Conservation (phyloP, 1,140 invertebrate genomes). For the Hydropsyche tenuis region DNA sequence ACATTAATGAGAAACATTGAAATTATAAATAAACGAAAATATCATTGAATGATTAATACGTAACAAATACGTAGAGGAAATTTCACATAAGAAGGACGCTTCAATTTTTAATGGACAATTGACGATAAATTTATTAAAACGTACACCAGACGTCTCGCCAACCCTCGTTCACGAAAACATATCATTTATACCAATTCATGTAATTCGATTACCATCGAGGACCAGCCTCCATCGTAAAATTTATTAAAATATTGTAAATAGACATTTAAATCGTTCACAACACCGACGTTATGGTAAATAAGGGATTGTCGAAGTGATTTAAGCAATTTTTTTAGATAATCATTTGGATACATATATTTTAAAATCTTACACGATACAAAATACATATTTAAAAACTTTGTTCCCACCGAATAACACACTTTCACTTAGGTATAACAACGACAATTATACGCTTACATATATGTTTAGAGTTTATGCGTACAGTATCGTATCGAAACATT, state of each 20-base stretch:
- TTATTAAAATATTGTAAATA: background rate
- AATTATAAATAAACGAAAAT: slow-evolving; percentile 6
- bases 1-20: no score
- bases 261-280: slow-evolving; percentile 29
- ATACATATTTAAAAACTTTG: slow-evolving; percentile 28
- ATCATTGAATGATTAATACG: background rate
- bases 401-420: slow-evolving; percentile 39
- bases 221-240: slow-evolving; percentile 4
- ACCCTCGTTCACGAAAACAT: no score
- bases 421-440: slow-evolving; percentile 33
- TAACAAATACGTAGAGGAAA: background rate
- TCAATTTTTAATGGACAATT: slow-evolving; percentile 3
- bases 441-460: slow-evolving; percentile 5
- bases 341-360: slow-evolving; percentile 26
- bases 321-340: background rate
- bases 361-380: slow-evolving; percentile 5
- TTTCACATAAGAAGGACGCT: slow-evolving; percentile 24
- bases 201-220: background rate
- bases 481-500: background rate
- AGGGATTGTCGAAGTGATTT: slow-evolving; percentile 28
- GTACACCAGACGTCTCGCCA: slow-evolving; percentile 4
- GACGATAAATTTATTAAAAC: slow-evolving; percentile 8
- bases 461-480: background rate
- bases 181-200: no score
- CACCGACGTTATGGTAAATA: slow-evolving; percentile 25